Base-by-base conservation (phyloP, 2,797 vertebrate species). In the Okamejei kenojei region DNA sequence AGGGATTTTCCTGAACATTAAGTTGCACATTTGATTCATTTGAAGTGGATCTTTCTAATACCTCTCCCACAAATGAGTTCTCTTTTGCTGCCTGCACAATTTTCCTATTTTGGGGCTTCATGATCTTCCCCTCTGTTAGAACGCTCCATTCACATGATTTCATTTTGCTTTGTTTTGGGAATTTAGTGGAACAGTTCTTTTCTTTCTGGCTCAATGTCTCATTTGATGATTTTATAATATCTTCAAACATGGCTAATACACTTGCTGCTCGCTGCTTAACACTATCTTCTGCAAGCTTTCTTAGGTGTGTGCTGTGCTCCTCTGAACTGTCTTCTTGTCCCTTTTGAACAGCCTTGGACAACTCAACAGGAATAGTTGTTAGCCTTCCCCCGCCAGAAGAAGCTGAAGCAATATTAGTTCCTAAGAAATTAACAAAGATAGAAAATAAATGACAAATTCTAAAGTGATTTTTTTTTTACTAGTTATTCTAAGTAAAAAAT, bases 381-480 rank as follows among this genome's bases (percentile, higher is more conserved):
- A 76, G 90, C 38, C 7, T 45, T 29, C 58, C 29, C 38, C 71
- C 35, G 17, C 26, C 26, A n/a, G 90, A 76, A 45, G 45, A 76
- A 74, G 45, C 71, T 13, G 71, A 76, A 10, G 38, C 45, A 76
- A 29, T 92, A 76, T 58, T 74, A 74, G 11, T 92, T 23, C 71
- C 90, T 92, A n/a, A 92, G 23, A 73, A 92, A 92, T 74, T 58
- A 29, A 74, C 45, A 76, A 65, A 88, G 7, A 21, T 88, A 63
- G 63, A 88, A 88, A 88, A 68, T 68, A 32, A 88, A 68, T 68
- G 61, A 88, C 58, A 65, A 61, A 63, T 32, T 88, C 65, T 19
- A 32, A 86, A 88, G 9, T 68, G n/a, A 88, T 8, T 88, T 88
- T 86, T 32, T 88, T 17, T 21, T 54, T n/a, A 32, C 17, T 9